Percentiles rank a stretch among this genome's conserved stretches.
These are phyloP conservation scores for Drosophila sucinea DNA, from an alignment of 1,140 invertebrate species.

Conservation along the genomic window DNA sequence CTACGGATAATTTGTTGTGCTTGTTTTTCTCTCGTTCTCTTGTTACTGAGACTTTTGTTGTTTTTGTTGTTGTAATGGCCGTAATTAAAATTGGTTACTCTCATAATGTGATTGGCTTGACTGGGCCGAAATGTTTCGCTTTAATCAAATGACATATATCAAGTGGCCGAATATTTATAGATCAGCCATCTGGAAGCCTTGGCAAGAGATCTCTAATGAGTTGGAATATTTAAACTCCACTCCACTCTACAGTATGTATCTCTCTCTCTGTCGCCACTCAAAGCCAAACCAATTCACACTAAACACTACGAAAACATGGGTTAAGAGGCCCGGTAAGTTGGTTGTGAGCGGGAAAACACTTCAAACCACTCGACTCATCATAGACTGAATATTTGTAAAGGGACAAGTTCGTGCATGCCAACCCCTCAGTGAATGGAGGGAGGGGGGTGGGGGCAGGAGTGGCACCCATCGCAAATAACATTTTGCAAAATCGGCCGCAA, in stretches of 20 bases:
- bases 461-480: slow-evolving; percentile 66
- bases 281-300: slow-evolving; percentile 75
- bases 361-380: slow-evolving; percentile 72
- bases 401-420: slow-evolving; percentile 22
- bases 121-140: slow-evolving; percentile 29
- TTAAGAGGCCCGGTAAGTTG: not conserved
- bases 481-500: slow-evolving; percentile 80
- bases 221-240: slow-evolving; percentile 47
- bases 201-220: slow-evolving; percentile 15
- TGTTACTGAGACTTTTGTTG: slow-evolving; percentile 43
- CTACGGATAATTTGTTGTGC: slow-evolving; percentile 4
- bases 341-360: slow-evolving; percentile 40
- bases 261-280: slow-evolving; percentile 31
- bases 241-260: slow-evolving; percentile 39
- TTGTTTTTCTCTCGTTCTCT: slow-evolving; percentile 25
- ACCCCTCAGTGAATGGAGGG: not conserved
- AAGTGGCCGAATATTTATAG: slow-evolving; percentile 58
- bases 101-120: slow-evolving; percentile 75
- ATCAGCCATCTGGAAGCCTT: slow-evolving; percentile 15
- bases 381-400: slow-evolving; percentile 75
- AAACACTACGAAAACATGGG: slow-evolving; percentile 50
- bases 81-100: slow-evolving; percentile 78
- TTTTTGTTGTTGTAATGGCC: slow-evolving; percentile 62
- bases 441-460: too few relatives aligned
- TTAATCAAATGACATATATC: slow-evolving; percentile 69